These are phyloP conservation scores for Napeogenes inachia DNA, from an alignment of 2,888 invertebrate genomes.

Conservation along the genomic window DNA sequence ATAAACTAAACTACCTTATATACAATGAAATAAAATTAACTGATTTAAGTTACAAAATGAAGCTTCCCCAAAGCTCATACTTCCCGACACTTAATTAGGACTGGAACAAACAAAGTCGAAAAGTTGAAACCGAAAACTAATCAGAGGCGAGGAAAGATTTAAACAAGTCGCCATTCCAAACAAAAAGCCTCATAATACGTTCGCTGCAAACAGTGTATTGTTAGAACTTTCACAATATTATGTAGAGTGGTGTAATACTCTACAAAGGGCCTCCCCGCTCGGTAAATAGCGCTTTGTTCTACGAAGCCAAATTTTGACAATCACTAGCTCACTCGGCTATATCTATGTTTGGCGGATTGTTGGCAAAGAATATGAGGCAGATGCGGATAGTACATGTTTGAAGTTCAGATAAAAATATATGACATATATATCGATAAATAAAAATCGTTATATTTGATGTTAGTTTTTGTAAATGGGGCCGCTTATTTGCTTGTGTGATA, in stretches of 20 bases:
- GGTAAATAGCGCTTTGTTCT: slow-evolving; percentile 78
- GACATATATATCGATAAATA: too few species aligned
- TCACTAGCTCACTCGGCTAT: slow-evolving; percentile 72
- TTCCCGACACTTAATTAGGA: slow-evolving; percentile 24
- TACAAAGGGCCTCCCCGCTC: slow-evolving; percentile 72
- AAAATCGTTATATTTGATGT: too few species aligned
- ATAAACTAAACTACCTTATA: too few species aligned
- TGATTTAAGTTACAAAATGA: not conserved
- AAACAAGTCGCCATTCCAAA: slow-evolving; percentile 53
- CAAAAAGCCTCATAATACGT: slow-evolving; percentile 57
- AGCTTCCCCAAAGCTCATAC: slow-evolving; percentile 1
- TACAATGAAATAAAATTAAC: too few species aligned
- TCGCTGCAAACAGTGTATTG: slow-evolving; percentile 67
- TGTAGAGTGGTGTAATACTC: slow-evolving; percentile 76
- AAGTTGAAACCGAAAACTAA: slow-evolving; percentile 44
- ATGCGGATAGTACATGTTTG: slow-evolving; percentile 11
- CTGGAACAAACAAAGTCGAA: slow-evolving; percentile 30
- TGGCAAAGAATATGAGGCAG: slow-evolving; percentile 48
- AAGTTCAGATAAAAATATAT: too few species aligned
- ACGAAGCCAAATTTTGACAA: slow-evolving; percentile 79
- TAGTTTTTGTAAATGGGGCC: too few species aligned
- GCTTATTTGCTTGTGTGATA: too few species aligned
- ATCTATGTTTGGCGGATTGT: slow-evolving; percentile 50
- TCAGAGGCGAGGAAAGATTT: slow-evolving; percentile 41
- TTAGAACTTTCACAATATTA: slow-evolving; percentile 76